Evolutionary conservation across 2,888 invertebrate species (phyloP).

Genomic region (Leucoma salicis): DNA sequence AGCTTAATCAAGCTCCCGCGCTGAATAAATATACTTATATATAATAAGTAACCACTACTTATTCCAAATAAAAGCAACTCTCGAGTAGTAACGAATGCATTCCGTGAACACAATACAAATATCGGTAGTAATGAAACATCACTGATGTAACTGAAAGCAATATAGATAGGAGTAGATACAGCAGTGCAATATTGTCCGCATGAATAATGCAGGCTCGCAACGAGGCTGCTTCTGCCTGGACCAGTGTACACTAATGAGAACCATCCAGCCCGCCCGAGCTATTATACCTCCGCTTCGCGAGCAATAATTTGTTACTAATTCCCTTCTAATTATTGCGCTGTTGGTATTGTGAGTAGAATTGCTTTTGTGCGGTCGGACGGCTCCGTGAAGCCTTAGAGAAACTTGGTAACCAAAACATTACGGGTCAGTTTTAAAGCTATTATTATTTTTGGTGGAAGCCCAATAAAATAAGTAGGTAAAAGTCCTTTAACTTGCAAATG

Average conservation of each 20-base stretch:
- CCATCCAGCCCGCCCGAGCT: constrained; percentile 59
- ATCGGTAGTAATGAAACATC: constrained; percentile 48
- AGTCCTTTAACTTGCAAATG: too few relatives aligned
- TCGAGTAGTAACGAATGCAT: too few relatives aligned
- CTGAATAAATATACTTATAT: too few relatives aligned
- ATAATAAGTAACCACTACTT: too few relatives aligned
- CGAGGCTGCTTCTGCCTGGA: constrained; percentile 55
- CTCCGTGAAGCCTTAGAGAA: constrained; percentile 25
- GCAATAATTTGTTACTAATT: constrained; percentile 78
- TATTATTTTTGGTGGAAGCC: constrained; percentile 14
- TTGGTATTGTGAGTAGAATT: constrained; percentile 41
- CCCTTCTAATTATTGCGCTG: constrained; percentile 68
- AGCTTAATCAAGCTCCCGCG: too few relatives aligned
- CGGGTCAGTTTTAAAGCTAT: not conserved
- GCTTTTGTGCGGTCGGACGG: constrained; percentile 33
- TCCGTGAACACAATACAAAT: constrained; percentile 38
- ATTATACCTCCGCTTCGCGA: constrained; percentile 66
- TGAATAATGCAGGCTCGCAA: constrained; percentile 76
- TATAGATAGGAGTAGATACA: constrained; percentile 46
- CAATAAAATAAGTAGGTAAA: too few relatives aligned
- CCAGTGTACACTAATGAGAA: constrained; percentile 73
- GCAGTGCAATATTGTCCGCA: constrained; percentile 75
- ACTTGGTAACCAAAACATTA: constrained; percentile 4
- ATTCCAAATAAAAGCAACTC: too few relatives aligned
- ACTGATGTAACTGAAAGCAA: constrained; percentile 37